These are phyloP conservation scores for Tapera naevia DNA, from an alignment of 2,797 vertebrate genomes.

Conservation along the genomic window DNA sequence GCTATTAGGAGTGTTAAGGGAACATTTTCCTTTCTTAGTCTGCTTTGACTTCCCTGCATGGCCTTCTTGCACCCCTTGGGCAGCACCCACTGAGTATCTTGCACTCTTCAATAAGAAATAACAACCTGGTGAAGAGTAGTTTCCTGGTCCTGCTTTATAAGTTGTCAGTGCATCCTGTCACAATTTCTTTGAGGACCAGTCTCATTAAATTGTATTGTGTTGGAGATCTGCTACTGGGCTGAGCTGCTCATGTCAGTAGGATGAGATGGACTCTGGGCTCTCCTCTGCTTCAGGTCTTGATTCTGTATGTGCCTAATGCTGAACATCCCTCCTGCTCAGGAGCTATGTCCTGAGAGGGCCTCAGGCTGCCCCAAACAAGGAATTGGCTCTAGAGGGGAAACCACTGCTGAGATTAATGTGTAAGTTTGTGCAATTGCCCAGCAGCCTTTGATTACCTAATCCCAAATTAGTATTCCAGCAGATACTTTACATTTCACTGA, in stretches of 20 bases:
- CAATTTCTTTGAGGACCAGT: neutral
- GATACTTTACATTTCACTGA: slow-evolving; percentile 3
- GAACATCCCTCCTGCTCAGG: neutral
- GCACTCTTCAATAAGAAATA: neutral
- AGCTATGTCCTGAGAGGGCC: slow-evolving; percentile 2
- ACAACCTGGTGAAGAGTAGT: neutral
- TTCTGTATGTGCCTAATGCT: neutral
- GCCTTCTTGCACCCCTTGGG: neutral
- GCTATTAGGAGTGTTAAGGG: neutral
- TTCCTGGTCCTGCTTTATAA: neutral
- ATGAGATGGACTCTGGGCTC: neutral
- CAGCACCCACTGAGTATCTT: neutral
- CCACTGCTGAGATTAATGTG: neutral
- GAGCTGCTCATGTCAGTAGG: neutral
- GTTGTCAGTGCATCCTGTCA: neutral
- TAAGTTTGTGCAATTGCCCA: neutral
- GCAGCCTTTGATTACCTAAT: neutral
- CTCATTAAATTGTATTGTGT: neutral
- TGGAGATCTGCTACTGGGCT: neutral
- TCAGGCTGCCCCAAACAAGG: neutral
- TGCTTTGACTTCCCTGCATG: neutral
- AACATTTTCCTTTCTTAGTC: neutral
- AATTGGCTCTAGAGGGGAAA: neutral
- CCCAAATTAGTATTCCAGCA: neutral
- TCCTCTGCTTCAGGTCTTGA: neutral